These are phyloP conservation scores for Mactromeris polynyma DNA, from an alignment of 2,888 invertebrate species.

Conservation along the genomic window DNA sequence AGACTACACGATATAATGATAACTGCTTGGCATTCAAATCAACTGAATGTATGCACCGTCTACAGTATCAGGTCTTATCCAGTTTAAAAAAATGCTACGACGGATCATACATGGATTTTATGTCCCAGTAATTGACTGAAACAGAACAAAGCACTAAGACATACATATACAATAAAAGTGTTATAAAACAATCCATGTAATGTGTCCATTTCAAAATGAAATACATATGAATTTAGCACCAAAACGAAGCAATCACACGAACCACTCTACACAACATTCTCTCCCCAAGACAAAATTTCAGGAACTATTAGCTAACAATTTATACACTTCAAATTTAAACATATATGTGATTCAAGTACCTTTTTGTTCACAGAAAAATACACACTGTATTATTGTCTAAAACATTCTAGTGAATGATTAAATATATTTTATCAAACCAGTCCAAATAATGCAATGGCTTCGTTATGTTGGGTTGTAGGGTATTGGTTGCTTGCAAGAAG, in stretches of 20 bases:
- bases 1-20: neutral
- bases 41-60: neutral
- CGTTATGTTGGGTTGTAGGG: no score
- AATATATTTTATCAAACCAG: no score
- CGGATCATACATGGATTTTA: neutral
- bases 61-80: neutral
- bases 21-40: neutral
- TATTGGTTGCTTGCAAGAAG: no score
- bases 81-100: no score
- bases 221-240: conserved; percentile 8
- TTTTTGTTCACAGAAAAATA: no score
- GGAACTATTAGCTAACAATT: neutral
- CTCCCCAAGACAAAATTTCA: neutral
- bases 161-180: neutral
- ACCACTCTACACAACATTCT: neutral
- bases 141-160: neutral
- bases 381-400: no score
- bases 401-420: no score
- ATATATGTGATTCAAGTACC: no score
- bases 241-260: neutral
- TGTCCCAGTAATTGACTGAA: neutral
- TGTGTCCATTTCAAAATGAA: neutral
- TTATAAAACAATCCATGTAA: neutral
- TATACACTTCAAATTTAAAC: neutral
- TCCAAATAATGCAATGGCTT: no score